Base-by-base conservation (phyloP, 2,797 vertebrate genomes). In the Oryzias dopingdopingensis region DNA sequence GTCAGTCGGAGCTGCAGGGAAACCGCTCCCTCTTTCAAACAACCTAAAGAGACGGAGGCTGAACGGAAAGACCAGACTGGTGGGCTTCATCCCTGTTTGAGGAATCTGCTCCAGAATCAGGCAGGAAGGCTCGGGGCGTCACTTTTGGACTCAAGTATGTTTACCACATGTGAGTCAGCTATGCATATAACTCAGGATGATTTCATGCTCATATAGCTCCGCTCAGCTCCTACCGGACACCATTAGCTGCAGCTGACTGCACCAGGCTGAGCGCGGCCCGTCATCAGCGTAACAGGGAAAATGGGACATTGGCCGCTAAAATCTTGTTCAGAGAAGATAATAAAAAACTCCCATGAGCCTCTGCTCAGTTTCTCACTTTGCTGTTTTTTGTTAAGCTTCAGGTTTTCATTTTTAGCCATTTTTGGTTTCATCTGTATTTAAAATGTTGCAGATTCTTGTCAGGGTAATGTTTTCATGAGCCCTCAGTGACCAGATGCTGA, bases 91-190 rank as follows among this genome's bases (percentile, higher is more conserved):
- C 63, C 45, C n/a, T 20, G 17, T 17, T 44, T 44, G 2, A 45
- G 44, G 18, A 18, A 45, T 17, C n/a, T 18, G 10, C 12, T 18
- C 15, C 8, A 45, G 10, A 49, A 32, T 44, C 26, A 40, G 14
- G 29, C 22, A 40, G 17, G 41, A 22, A 14, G 1, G 43, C 42
- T 49, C 58, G 40, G 46, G 78, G 82, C 82, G 76, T 41, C 70
- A 82, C 83, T 83, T 80, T 56, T 3, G 29, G 61, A 80, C 80
- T 81, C 60, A 68, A 61, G 70, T 40, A 63, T 61, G 79, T 81
- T 85, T 50, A 72, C 63, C 67, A 74, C 76, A 76, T 57, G 58
- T 17, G 49, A 65, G 56, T 69, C 59, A 5, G 43, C 70, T 78
- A 53, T 71, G 42, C 63, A 59, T 23, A 26, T 52, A 61, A 45